Conservation (phyloP, 1,140 invertebrate species). For the Neuroterus valhalla region DNA sequence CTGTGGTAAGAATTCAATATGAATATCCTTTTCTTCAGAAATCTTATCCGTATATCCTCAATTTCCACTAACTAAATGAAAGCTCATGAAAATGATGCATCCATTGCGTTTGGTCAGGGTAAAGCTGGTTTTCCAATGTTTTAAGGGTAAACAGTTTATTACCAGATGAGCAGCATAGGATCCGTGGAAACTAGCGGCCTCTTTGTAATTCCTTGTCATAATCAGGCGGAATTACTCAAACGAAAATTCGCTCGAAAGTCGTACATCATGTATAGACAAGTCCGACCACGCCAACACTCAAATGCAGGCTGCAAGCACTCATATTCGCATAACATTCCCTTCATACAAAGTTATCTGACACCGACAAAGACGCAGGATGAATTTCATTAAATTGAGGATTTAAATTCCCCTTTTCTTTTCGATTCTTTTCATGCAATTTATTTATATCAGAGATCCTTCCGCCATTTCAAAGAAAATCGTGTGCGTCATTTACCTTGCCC, state of each 20-base stretch:
- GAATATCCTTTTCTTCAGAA: no score
- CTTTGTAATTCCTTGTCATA: slow-evolving; percentile 46
- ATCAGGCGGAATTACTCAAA: slow-evolving; percentile 59
- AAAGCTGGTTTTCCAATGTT: background rate
- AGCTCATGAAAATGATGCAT: no score
- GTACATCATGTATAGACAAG: slow-evolving; percentile 59
- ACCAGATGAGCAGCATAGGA: slow-evolving; percentile 13
- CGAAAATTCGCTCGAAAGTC: slow-evolving; percentile 52
- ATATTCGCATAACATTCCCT: slow-evolving; percentile 36
- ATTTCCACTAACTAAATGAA: background rate
- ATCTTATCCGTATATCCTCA: background rate
- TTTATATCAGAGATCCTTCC: slow-evolving; percentile 26
- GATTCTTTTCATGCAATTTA: slow-evolving; percentile 28
- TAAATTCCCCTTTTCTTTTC: slow-evolving; percentile 43
- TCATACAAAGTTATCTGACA: slow-evolving; percentile 41
- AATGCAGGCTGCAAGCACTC: slow-evolving; percentile 17
- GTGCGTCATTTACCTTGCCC: background rate
- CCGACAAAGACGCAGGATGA: slow-evolving; percentile 55
- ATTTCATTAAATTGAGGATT: slow-evolving; percentile 46
- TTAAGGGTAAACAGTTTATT: background rate
- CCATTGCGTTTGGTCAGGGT: background rate
- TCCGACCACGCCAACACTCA: slow-evolving; percentile 50
- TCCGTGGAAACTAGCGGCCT: slow-evolving; percentile 37
- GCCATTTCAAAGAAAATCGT: slow-evolving; percentile 7
- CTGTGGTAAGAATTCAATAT: no score